These are phyloP conservation scores for Butorides virescens DNA, from an alignment of 2,113 vertebrate genomes.

Conservation along the genomic window DNA sequence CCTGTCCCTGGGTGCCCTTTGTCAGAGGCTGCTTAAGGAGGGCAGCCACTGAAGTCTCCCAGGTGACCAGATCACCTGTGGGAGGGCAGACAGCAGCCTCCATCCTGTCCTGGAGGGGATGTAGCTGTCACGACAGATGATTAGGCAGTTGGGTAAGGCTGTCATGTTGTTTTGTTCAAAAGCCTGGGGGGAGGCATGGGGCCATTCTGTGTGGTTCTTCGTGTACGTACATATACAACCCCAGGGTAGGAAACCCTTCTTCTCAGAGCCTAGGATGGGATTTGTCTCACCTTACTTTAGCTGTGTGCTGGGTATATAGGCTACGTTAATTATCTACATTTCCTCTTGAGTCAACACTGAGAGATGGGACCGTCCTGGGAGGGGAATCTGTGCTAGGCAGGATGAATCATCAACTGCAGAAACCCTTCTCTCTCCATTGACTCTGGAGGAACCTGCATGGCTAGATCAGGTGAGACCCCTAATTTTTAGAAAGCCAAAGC, in stretches of 20 bases:
- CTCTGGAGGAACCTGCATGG: background rate
- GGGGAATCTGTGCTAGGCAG: background rate
- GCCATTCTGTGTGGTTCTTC: background rate
- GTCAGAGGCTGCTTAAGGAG: background rate
- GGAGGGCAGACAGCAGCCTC: background rate
- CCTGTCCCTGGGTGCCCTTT: background rate
- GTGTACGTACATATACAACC: rapidly evolving
- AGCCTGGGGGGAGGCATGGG: background rate
- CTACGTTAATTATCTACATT: background rate
- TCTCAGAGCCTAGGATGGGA: background rate
- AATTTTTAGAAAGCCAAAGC: background rate
- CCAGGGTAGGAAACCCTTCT: background rate
- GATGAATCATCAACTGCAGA: background rate
- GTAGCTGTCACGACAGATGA: background rate
- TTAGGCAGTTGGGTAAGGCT: background rate
- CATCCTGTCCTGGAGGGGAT: background rate
- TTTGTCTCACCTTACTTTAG: background rate
- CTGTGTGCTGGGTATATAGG: background rate
- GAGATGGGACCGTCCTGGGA: background rate
- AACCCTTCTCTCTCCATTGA: background rate
- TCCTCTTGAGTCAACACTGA: background rate
- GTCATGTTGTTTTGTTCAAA: background rate
- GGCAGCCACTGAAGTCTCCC: background rate
- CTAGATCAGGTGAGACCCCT: background rate
- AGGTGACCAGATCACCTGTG: background rate